These are phyloP conservation scores for Corythornis cristatus DNA, from an alignment of 2,113 vertebrate genomes.

Conservation along the genomic window DNA sequence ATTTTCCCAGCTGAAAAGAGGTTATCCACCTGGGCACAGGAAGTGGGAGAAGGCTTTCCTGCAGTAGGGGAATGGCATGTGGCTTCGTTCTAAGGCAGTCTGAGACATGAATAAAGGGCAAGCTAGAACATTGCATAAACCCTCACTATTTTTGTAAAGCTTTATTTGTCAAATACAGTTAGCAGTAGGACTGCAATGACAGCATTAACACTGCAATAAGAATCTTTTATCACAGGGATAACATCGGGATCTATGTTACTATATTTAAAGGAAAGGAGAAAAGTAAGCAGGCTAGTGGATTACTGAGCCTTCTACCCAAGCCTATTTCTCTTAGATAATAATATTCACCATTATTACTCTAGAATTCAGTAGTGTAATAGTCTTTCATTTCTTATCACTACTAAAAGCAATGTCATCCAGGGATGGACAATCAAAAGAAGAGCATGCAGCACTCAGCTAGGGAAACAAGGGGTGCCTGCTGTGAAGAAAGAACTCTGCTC, in stretches of 20 bases:
- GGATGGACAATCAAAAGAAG: neutral
- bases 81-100: neutral
- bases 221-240: neutral
- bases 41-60: neutral
- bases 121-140: neutral
- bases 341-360: neutral
- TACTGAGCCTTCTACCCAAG: neutral
- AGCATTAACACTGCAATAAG: neutral
- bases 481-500: neutral
- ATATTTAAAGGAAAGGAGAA: neutral
- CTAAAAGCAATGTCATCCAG: neutral
- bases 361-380: neutral
- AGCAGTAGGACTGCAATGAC: neutral
- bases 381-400: neutral
- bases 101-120: neutral
- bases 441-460: neutral
- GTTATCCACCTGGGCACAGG: neutral
- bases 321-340: neutral
- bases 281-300: neutral
- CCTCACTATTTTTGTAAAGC: neutral
- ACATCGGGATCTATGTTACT: neutral
- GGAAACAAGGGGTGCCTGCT: neutral
- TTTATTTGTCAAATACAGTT: neutral
- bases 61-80: neutral
- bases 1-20: neutral